Percentiles rank a stretch among this genome's conserved stretches.
Evolutionary conservation across 2,797 vertebrate species (phyloP).

Genomic region (Thripadectes ignobilis): DNA sequence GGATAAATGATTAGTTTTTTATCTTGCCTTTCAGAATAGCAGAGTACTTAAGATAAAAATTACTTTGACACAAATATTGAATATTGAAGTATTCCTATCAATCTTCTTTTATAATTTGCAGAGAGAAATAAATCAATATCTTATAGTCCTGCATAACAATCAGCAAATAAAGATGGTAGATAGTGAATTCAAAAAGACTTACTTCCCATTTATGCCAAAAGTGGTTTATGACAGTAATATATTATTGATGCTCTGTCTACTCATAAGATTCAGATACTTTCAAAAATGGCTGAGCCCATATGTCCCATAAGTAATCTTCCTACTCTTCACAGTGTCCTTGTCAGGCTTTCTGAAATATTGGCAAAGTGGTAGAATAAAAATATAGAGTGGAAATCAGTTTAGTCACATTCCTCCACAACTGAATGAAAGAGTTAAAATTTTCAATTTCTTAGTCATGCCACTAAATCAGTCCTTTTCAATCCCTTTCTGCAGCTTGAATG

Average conservation of each 20-base stretch:
- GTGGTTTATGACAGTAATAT: slow-evolving; percentile 1
- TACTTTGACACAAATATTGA: not conserved
- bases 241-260: not conserved
- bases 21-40: not conserved
- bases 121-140: not conserved
- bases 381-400: not conserved
- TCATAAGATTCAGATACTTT: not conserved
- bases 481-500: not conserved
- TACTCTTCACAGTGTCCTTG: not conserved
- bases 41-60: not conserved
- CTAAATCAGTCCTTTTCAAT: not conserved
- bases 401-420: not conserved
- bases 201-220: not conserved
- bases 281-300: not conserved
- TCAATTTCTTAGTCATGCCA: not conserved
- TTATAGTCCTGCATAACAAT: not conserved
- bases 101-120: not conserved
- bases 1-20: not conserved
- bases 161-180: not conserved
- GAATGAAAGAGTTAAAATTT: not conserved
- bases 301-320: not conserved
- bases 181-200: not conserved
- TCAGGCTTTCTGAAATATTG: not conserved
- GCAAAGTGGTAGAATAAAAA: not conserved
- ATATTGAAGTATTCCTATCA: not conserved